Evolutionary conservation across 2,113 vertebrate species (phyloP), one percentile per base, ranked within the genome.

Genomic region (Mohoua ochrocephala): DNA sequence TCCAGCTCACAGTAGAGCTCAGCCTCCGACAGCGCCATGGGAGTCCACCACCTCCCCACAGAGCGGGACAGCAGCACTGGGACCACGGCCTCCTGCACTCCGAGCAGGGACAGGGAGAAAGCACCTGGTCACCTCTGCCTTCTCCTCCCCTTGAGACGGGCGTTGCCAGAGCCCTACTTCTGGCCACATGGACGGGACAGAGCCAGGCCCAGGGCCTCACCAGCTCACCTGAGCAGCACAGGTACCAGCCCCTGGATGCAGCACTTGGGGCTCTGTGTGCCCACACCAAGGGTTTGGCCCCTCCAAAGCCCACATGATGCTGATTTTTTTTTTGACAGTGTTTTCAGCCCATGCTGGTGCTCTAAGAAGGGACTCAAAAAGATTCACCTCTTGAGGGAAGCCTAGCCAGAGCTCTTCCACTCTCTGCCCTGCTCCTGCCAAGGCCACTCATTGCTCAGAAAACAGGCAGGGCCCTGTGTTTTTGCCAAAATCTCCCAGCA

Each of bases 21-120:
- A 52, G 53, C 35, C 39, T 60, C 64, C 63, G 12, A 52, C 6
- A 49, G 45, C 30, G 64, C 9, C 21, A 39, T 7, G 0, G 16
- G 14, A 64, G 17, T 12, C n/a, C 45, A 49, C 11, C 2, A 0
- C 3, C 17, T 42, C 33, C 5, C 18, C 24, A 53, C 0, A 47
- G 44, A 59, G 28, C 20, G 53, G 47, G 35, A 60, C 22, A 68
- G 50, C 53, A 53, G 27, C 16, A 15, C 9, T 8, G 44, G 15
- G 31, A 64, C 22, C 27, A 44, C 1, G 0, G 37, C 45, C 42
- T 45, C 42, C 52, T 44, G 28, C 30, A 56, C 8, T 22, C 21
- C 11, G 13, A n/a, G 27, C 15, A 57, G 39, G 15, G 11, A 68
- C 1, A 4, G 33, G n/a, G 15, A 94, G 26, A 67, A 47, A 63